phyloP scores from a whole-genome alignment of 2,113 vertebrate species.

The Stigmatopora nigra region DNA sequence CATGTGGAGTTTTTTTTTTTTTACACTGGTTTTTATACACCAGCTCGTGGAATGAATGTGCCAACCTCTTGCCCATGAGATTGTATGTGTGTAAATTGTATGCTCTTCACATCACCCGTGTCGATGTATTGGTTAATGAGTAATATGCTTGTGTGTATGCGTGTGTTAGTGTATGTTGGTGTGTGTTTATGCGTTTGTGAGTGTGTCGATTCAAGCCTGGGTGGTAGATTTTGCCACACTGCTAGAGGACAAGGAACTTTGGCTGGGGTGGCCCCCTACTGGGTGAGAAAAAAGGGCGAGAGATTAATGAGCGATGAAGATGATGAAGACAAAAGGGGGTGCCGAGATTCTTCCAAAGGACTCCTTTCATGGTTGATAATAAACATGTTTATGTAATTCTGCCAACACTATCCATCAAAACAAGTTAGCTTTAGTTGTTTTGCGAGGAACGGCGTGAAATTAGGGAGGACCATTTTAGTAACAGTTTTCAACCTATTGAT shows the following conservation, averaged over 20 bases:
- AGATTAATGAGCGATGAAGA: slow-evolving; percentile 45
- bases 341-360: slow-evolving; percentile 25
- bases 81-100: slow-evolving; percentile 28
- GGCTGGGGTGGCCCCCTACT: slow-evolving; percentile 30
- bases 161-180: slow-evolving; percentile 14
- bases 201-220: slow-evolving; percentile 1
- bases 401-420: slow-evolving; percentile 10
- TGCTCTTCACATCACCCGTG: slow-evolving; percentile 39
- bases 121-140: slow-evolving; percentile 38
- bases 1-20: too few relatives aligned
- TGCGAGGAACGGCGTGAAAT: neutral
- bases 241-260: slow-evolving; percentile 28
- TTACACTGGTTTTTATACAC: too few relatives aligned
- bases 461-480: neutral
- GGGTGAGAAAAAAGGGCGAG: slow-evolving; percentile 31
- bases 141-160: neutral
- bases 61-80: slow-evolving; percentile 44
- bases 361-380: slow-evolving; percentile 37
- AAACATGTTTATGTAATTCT: slow-evolving; percentile 19
- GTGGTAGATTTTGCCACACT: slow-evolving; percentile 33
- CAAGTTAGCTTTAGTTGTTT: neutral
- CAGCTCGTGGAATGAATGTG: slow-evolving; percentile 65
- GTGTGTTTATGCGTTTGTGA: slow-evolving; percentile 12
- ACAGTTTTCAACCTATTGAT: neutral
- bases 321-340: slow-evolving; percentile 18